Evolutionary conservation across 1,140 invertebrate species (phyloP).

Genomic region (Spodoptera litura): DNA sequence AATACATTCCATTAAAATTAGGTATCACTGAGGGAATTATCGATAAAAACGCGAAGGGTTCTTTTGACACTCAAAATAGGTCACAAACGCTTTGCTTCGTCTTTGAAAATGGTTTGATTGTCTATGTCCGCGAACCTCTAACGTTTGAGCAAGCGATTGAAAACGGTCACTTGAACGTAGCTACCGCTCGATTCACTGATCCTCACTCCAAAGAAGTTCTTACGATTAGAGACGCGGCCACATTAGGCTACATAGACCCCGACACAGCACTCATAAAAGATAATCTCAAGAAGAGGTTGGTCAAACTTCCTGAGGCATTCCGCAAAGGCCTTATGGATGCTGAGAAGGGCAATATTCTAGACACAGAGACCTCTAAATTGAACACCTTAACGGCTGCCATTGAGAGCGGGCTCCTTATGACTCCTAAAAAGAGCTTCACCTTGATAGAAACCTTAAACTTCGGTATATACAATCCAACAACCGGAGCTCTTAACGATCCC

Average conservation of each 20-base stretch:
- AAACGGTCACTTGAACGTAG: conserved; percentile 89
- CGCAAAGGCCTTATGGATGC: conserved; percentile 94
- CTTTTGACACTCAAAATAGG: conserved; percentile 89
- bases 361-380: conserved; percentile 93
- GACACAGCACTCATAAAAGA: conserved; percentile 96
- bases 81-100: conserved; percentile 89
- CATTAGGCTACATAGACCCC: conserved; percentile 93
- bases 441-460: conserved; percentile 94
- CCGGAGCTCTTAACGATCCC: conserved; percentile 93
- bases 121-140: conserved; percentile 91
- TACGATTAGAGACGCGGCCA: conserved; percentile 94
- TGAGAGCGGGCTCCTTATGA: conserved; percentile 91
- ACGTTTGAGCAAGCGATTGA: conserved; percentile 93
- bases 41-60: conserved; percentile 88
- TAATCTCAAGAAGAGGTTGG: conserved; percentile 91
- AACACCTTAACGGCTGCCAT: conserved; percentile 91
- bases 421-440: conserved; percentile 91
- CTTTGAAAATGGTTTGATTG: conserved; percentile 90
- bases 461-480: conserved; percentile 93
- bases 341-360: conserved; percentile 93
- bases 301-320: conserved; percentile 95
- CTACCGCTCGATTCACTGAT: conserved; percentile 92
- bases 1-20: conserved; percentile 90
- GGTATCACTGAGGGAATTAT: conserved; percentile 91
- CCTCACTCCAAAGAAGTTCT: conserved; percentile 89